phyloP scores from a whole-genome alignment of 92 coral and sea anemone genomes.

The Isaurus tuberculatus region DNA sequence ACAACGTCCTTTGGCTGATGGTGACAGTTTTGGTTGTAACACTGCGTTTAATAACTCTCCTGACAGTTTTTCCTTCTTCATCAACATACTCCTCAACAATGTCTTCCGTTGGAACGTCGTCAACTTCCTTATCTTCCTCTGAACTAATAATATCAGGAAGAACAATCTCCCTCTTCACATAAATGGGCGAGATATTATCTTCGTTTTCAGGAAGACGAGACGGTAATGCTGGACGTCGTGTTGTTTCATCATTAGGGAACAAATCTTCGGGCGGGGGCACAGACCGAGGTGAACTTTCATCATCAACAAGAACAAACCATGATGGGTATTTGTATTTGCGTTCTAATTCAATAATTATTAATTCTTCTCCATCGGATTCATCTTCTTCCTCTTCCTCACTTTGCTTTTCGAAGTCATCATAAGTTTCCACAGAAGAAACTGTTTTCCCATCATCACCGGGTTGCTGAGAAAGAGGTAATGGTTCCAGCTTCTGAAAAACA shows the following conservation, averaged over 20 bases:
- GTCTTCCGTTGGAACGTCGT: constrained; percentile 43
- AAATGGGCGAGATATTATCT: background rate
- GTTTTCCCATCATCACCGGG: too few relatives aligned
- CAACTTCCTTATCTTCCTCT: constrained; percentile 24
- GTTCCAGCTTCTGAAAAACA: too few relatives aligned
- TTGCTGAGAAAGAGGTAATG: too few relatives aligned
- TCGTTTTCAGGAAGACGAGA: background rate
- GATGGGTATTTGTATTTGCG: constrained; percentile 12
- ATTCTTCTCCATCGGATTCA: constrained; percentile 4
- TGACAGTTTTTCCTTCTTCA: constrained; percentile 67
- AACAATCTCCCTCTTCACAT: background rate
- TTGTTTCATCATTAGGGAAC: constrained; percentile 1
- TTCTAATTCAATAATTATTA: constrained; percentile 7
- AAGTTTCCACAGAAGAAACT: background rate
- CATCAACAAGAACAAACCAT: constrained; percentile 19
- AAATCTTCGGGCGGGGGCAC: constrained; percentile 11
- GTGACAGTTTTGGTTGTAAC: constrained; percentile 43
- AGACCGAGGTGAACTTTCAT: background rate
- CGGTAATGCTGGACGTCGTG: background rate
- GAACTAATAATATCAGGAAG: constrained; percentile 12
- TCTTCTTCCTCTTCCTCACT: constrained; percentile 9
- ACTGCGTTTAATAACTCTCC: constrained; percentile 41
- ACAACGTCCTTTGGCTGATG: constrained; percentile 2
- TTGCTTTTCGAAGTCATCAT: background rate
- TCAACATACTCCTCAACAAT: constrained; percentile 69